phyloP scores from a whole-genome alignment of 2,113 vertebrate species.

The Heterocephalus glaber region DNA sequence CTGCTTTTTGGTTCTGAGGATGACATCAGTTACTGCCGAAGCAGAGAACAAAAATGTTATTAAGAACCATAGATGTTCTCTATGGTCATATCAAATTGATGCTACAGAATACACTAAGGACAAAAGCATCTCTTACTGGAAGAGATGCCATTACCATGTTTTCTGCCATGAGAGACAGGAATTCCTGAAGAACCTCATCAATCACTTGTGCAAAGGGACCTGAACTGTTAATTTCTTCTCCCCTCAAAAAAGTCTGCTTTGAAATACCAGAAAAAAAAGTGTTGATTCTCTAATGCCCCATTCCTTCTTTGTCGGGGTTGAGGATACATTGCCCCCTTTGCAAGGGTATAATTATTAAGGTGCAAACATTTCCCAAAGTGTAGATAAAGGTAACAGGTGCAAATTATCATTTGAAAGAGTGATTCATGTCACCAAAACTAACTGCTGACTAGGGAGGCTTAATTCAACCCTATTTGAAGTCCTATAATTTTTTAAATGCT shows the following conservation, averaged over 20 bases:
- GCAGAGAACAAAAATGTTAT: neutral
- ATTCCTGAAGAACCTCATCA: constrained; percentile 54
- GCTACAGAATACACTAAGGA: constrained; percentile 3
- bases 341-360: constrained; percentile 73
- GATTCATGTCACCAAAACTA: constrained; percentile 70
- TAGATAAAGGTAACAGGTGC: constrained; percentile 79
- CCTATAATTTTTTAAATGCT: constrained; percentile 78
- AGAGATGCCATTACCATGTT: constrained; percentile 23
- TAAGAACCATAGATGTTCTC: constrained; percentile 53
- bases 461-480: constrained; percentile 77
- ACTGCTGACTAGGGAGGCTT: constrained; percentile 75
- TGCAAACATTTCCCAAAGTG: constrained; percentile 70
- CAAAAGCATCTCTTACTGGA: constrained; percentile 29
- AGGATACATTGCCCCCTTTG: constrained; percentile 10
- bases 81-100: constrained; percentile 38
- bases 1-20: constrained; percentile 64
- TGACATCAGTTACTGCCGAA: constrained; percentile 56
- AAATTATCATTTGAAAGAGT: constrained; percentile 81
- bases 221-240: constrained; percentile 62
- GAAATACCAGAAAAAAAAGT: constrained; percentile 57
- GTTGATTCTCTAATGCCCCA: constrained; percentile 12
- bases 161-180: neutral
- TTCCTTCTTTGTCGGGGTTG: neutral
- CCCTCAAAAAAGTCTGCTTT: neutral
- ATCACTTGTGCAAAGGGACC: constrained; percentile 42